phyloP scores from a whole-genome alignment of 2,888 invertebrate genomes.

The Nipponacmea schrenckii region DNA sequence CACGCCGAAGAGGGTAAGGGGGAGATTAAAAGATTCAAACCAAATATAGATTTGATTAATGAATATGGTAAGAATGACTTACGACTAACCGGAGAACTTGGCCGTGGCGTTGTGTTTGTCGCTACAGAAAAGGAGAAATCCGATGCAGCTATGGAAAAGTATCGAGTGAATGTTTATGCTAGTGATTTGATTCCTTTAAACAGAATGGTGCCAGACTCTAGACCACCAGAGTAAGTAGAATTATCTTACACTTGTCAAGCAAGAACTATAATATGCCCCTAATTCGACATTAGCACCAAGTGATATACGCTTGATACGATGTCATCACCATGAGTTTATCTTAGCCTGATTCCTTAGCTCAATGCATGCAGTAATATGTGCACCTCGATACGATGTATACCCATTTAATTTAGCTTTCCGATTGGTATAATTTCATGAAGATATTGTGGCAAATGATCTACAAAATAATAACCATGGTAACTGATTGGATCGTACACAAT shows the following conservation, averaged over 20 bases:
- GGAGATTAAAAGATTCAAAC: too few relatives aligned
- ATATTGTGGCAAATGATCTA: too few relatives aligned
- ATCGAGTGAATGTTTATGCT: conserved; percentile 45
- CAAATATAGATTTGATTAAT: not conserved
- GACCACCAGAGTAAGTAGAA: conserved; percentile 46
- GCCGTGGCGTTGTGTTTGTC: conserved; percentile 26
- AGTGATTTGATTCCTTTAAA: conserved; percentile 54
- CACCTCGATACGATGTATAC: too few relatives aligned
- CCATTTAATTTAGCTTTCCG: too few relatives aligned
- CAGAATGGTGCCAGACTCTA: conserved; percentile 52
- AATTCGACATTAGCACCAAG: not conserved
- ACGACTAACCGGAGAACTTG: conserved; percentile 28
- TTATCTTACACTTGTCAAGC: not conserved
- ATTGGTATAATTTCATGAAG: too few relatives aligned
- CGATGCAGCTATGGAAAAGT: conserved; percentile 26
- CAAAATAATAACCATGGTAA: too few relatives aligned
- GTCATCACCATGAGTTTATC: too few relatives aligned
- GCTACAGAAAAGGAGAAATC: conserved; percentile 23
- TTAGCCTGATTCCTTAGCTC: too few relatives aligned
- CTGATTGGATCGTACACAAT: too few relatives aligned
- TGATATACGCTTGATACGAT: too few relatives aligned
- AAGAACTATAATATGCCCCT: not conserved
- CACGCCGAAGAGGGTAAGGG: not conserved
- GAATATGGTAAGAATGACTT: conserved; percentile 19
- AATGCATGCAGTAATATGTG: too few relatives aligned